phyloP scores from a whole-genome alignment of 2,888 invertebrate species.

The Drosophila subquinaria region DNA sequence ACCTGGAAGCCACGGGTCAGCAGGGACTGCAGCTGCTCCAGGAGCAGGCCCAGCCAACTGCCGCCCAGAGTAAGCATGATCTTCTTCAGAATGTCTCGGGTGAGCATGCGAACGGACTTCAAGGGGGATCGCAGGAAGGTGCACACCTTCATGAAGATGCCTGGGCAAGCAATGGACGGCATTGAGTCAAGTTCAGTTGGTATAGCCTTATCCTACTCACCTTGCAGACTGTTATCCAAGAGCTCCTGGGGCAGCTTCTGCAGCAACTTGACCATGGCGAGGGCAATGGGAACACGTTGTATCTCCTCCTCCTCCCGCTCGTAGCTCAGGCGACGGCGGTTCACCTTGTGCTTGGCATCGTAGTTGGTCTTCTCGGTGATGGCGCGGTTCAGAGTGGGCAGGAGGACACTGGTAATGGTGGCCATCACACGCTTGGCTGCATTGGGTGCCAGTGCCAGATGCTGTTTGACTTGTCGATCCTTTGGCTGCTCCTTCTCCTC shows the following conservation, averaged over 20 bases:
- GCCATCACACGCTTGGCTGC: conserved; percentile 92
- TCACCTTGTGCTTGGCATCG: conserved; percentile 92
- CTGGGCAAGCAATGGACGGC: conserved; percentile 70
- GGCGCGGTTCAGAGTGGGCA: conserved; percentile 92
- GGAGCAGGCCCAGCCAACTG: conserved; percentile 90
- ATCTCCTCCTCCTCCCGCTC: conserved; percentile 96
- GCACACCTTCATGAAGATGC: conserved; percentile 95
- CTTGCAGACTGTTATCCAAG: conserved; percentile 91
- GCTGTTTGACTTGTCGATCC: conserved; percentile 35
- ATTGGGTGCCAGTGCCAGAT: conserved; percentile 87
- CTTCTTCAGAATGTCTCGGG: conserved; percentile 96
- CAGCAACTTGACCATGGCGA: conserved; percentile 96
- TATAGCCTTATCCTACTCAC: conserved; percentile 39
- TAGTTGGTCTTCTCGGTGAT: conserved; percentile 90
- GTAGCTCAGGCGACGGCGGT: conserved; percentile 88
- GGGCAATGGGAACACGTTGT: conserved; percentile 94
- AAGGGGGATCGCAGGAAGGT: conserved; percentile 95
- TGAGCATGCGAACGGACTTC: conserved; percentile 93
- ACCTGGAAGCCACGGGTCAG: conserved; percentile 96
- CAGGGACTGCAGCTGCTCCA: conserved; percentile 92
- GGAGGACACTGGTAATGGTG: conserved; percentile 89
- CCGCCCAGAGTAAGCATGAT: conserved; percentile 95
- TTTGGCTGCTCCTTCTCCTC: conserved; percentile 21
- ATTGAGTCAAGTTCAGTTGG: no score
- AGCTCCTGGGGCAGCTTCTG: conserved; percentile 93